Conservation (phyloP, 2,888 invertebrate species). For the Lepidonotus clava region DNA sequence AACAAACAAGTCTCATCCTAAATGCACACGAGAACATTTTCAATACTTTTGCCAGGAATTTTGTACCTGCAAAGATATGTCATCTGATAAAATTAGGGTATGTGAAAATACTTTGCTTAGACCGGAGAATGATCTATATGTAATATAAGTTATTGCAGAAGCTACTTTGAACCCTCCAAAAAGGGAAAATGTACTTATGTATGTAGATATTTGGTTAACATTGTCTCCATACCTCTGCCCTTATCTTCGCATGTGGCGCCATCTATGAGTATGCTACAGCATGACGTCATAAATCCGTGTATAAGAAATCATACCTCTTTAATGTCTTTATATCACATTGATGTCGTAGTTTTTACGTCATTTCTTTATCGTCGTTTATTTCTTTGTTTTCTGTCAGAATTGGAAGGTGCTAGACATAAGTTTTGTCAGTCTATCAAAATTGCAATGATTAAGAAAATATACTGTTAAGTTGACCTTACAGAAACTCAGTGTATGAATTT, state of each 20-base stretch:
- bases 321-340: neutral
- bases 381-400: neutral
- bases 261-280: constrained; percentile 1
- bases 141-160: too few species aligned
- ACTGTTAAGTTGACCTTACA: neutral
- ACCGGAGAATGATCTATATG: too few species aligned
- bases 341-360: constrained; percentile 24
- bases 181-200: too few species aligned
- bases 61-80: too few species aligned
- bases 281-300: neutral
- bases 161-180: too few species aligned
- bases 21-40: too few species aligned
- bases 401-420: constrained; percentile 38
- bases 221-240: neutral
- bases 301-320: neutral
- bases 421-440: neutral
- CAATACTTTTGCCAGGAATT: too few species aligned
- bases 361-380: neutral
- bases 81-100: too few species aligned
- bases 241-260: neutral
- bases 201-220: neutral
- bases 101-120: too few species aligned
- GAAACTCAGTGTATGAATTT: neutral
- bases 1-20: too few species aligned
- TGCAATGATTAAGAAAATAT: neutral